Base-by-base conservation (phyloP, 53 echinoderm and acorn worm genomes). In the Actinopyga echinites region DNA sequence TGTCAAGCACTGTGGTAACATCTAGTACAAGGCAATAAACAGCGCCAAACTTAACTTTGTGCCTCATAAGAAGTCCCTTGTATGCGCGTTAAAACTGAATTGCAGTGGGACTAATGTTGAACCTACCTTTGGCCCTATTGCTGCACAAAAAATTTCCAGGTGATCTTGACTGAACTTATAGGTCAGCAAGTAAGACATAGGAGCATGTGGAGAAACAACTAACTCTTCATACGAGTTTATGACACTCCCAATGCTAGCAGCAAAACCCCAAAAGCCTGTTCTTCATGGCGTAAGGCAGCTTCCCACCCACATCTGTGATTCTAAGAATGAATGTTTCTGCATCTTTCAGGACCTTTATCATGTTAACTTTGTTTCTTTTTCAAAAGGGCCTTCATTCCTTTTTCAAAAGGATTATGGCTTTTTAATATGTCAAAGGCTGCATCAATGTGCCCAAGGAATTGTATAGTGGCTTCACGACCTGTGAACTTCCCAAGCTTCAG, bases 81-180 rank as follows among this genome's bases (percentile, higher is more conserved):
- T 83, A 87, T 3, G 88, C 75, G 2, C 74, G 53, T 54, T 42
- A 61, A 35, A 87, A 87, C 53, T 87, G 88, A n/a, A 37, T 20
- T 6, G 35, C 61, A 45, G 87, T 82, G 19, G 87, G 74, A 33
- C 82, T 87, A 52, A 82, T 87, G 55, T 88, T 88, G 35, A 44
- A 60, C 4, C 88, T 83, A 75, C 83, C 74, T 36, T 61, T 38
- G n/a, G 33, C 19, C 49, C 77, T 59, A 88, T 56, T 30, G 83
- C 83, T 61, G 75, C 22, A 60, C 83, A 83, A 64, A 88, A 83
- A 28, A 88, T 37, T 42, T 88, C 88, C 24, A 88, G 19, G 53
- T 88, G 83, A 57, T 88, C 88, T 56, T 88, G 88, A 29, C 68
- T 79, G 30, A 84, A 52, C 83, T 88, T 83, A 66, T 83, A 83